Percentiles rank a stretch among this genome's conserved stretches.
phyloP scores from a whole-genome alignment of 2,888 invertebrate species.

The Mesorhabditis spiculigera region DNA sequence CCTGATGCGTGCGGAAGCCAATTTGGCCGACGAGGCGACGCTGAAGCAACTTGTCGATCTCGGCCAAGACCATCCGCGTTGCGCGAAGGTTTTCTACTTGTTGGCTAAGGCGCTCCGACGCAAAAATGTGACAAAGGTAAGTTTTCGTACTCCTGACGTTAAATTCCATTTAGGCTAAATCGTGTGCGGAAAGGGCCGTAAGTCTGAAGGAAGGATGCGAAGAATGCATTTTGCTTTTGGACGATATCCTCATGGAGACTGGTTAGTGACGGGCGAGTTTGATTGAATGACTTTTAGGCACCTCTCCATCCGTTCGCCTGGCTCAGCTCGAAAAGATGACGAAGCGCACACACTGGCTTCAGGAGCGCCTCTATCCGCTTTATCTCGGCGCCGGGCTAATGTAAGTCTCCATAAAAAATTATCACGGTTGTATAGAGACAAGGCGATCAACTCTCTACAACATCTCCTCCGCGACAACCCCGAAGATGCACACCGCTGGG shows the following conservation, averaged over 20 bases:
- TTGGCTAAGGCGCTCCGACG: constrained; percentile 17
- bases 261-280: neutral
- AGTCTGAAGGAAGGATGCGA: constrained; percentile 23
- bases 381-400: neutral
- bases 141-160: neutral
- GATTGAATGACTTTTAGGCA: neutral
- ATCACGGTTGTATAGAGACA: neutral
- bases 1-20: too few species aligned
- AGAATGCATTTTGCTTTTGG: constrained; percentile 23
- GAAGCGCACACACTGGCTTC: neutral
- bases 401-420: neutral
- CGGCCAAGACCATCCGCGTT: constrained; percentile 17
- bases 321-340: neutral
- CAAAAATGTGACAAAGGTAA: constrained; percentile 24
- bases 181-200: constrained; percentile 28
- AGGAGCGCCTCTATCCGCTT: neutral
- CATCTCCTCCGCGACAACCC: constrained; percentile 20
- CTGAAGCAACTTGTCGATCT: neutral
- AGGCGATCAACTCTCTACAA: neutral
- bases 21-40: neutral
- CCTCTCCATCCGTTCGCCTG: neutral
- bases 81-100: constrained; percentile 27
- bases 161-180: constrained; percentile 12
- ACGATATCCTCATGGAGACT: constrained; percentile 14
- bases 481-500: constrained; percentile 22